Conservation (phyloP, 2,888 invertebrate genomes). For the Tubiluchus corallicola region DNA sequence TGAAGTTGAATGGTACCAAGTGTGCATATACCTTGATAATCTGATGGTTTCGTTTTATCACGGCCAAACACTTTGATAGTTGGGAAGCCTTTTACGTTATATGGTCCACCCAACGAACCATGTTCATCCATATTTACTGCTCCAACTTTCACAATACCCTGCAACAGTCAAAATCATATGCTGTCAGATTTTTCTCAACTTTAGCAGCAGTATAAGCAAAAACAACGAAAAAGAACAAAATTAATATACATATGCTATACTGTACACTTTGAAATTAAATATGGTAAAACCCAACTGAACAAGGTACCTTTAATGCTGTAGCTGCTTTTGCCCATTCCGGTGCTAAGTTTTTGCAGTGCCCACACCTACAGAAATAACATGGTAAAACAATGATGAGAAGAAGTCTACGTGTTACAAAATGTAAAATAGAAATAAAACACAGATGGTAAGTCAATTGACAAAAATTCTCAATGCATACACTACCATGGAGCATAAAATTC, state of each 20-base stretch:
- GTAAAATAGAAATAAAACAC: background rate
- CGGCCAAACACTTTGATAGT: conserved; percentile 82
- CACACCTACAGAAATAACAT: conserved; percentile 29
- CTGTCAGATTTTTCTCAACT: background rate
- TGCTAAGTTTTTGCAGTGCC: conserved; percentile 56
- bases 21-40: conserved; percentile 45
- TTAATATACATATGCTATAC: conserved; percentile 6
- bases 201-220: too few species aligned
- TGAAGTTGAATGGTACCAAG: conserved; percentile 6
- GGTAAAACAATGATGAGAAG: too few species aligned
- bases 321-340: conserved; percentile 90
- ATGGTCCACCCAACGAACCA: conserved; percentile 55
- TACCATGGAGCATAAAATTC: conserved; percentile 97
- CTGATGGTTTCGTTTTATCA: conserved; percentile 60
- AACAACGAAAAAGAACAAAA: too few species aligned
- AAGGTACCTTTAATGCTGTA: conserved; percentile 70
- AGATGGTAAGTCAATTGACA: conserved; percentile 28
- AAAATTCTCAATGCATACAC: conserved; percentile 24
- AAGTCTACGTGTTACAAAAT: too few species aligned
- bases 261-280: background rate
- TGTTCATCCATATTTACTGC: conserved; percentile 82
- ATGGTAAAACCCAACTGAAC: too few species aligned
- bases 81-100: conserved; percentile 74
- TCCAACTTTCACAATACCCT: conserved; percentile 84
- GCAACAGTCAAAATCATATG: conserved; percentile 15